Percentiles rank a stretch among this genome's conserved stretches.
Conservation (phyloP, 2,888 invertebrate species). For the Rhodophaea formosa region DNA sequence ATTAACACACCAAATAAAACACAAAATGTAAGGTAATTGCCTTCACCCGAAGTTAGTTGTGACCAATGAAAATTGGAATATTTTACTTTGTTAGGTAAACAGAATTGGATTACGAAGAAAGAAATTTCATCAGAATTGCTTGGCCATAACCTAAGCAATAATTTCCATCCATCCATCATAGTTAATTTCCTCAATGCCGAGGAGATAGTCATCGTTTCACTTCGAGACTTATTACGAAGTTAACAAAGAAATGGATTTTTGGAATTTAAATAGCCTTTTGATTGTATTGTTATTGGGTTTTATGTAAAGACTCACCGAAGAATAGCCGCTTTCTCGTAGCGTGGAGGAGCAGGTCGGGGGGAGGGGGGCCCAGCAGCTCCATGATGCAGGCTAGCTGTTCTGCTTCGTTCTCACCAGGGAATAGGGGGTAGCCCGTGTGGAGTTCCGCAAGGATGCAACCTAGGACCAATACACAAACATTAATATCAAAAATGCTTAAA, state of each 20-base stretch:
- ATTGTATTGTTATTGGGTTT: background rate
- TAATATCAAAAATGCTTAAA: background rate
- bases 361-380: slow-evolving; percentile 96
- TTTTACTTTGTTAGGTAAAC: too few relatives aligned
- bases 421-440: slow-evolving; percentile 96
- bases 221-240: background rate
- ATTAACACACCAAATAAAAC: too few relatives aligned
- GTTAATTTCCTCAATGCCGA: background rate
- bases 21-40: too few relatives aligned
- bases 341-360: slow-evolving; percentile 90
- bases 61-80: too few relatives aligned
- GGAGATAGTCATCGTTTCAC: background rate
- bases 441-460: slow-evolving; percentile 97
- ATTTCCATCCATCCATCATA: background rate
- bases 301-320: slow-evolving; percentile 83
- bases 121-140: too few relatives aligned
- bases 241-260: background rate
- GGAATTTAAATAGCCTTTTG: background rate
- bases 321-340: slow-evolving; percentile 93
- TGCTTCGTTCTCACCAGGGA: slow-evolving; percentile 98
- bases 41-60: too few relatives aligned
- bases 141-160: background rate
- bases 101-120: background rate
- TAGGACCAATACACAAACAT: slow-evolving; percentile 44
- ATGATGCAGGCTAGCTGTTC: slow-evolving; percentile 98